phyloP scores from a whole-genome alignment of 2,888 invertebrate genomes.

The Ophion slaviceki region DNA sequence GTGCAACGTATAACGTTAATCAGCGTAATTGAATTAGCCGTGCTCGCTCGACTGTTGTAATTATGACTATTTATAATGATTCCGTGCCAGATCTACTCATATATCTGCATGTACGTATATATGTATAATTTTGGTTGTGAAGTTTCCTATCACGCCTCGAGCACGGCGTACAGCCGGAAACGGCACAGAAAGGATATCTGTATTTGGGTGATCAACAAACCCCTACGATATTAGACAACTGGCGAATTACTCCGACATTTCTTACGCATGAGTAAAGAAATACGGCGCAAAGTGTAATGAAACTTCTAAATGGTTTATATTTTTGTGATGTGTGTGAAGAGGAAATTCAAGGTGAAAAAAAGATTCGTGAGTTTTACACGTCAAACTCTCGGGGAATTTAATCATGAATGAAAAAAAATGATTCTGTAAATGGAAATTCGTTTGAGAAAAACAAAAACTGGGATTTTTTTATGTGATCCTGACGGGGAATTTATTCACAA shows the following conservation, averaged over 20 bases:
- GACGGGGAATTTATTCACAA: too few relatives aligned
- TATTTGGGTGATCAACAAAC: conserved; percentile 8
- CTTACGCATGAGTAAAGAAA: conserved; percentile 8
- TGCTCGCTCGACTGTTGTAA: conserved; percentile 82
- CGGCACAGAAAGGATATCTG: conserved; percentile 12
- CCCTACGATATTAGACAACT: conserved; percentile 57
- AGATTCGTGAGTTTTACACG: too few relatives aligned
- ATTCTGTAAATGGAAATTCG: too few relatives aligned
- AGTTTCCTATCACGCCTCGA: conserved; percentile 62
- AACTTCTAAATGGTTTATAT: too few relatives aligned
- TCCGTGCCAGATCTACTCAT: conserved; percentile 66
- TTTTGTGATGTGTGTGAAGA: too few relatives aligned
- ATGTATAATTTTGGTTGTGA: conserved; percentile 54
- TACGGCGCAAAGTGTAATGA: not conserved
- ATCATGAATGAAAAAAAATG: too few relatives aligned
- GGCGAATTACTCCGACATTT: conserved; percentile 34
- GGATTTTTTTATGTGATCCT: too few relatives aligned
- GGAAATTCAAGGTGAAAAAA: too few relatives aligned
- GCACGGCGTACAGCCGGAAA: conserved; percentile 33
- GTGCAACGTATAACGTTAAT: conserved; percentile 82
- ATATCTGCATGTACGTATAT: conserved; percentile 15
- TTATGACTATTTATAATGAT: conserved; percentile 84
- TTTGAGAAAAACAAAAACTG: too few relatives aligned
- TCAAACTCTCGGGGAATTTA: too few relatives aligned
- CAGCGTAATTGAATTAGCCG: conserved; percentile 83